Base-by-base conservation (phyloP, 2,888 invertebrate species). In the Priocnemis perturbator region DNA sequence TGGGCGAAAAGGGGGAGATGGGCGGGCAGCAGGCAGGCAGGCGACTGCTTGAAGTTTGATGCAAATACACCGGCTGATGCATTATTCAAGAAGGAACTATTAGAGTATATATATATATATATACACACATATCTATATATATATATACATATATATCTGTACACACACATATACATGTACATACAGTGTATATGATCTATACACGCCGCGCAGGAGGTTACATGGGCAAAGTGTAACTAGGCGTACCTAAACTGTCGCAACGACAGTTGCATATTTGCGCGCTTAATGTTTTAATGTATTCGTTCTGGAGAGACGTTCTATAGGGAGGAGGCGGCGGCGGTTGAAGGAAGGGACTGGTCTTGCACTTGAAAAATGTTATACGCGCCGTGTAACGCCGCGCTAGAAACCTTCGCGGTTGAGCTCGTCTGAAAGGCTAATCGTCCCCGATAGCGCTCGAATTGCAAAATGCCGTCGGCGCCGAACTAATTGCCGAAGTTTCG, bases 81-180 rank as follows among this genome's bases (percentile, higher is more conserved):
- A 86, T 86, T 85, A 86, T 86, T 85, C 86, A 86, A 80, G 79
- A 84, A 84, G 85, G 77, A 84, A 85, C 85, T 85, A 86, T 85
- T 84, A 85, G 82, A 80, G 81, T 80, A 82, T 78, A 76, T 81
- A 81, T 26, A 26, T 17, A 44, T 61, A 30, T 53, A 19, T 37
- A 37, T 1, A 37, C 14, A 37, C 21, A 53, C n/a, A n/a, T 80
- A 82, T 78, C 75, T 81, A 81, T 26, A 26, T 17, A 44, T 61
- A 30, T 53, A 19, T 37, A 37, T 1, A 37, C 14, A 37, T n/a
- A n/a, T n/a, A n/a, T n/a, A n/a, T n/a, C n/a, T n/a, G n/a, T n/a
- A n/a, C n/a, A n/a, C n/a, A n/a, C n/a, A n/a, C n/a, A n/a, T n/a
- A n/a, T 52, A 52, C 19, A 52, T 60, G 44, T 50, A 69, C 53